phyloP scores from a whole-genome alignment of 2,797 vertebrate species.

The Phaenicophaeus curvirostris region DNA sequence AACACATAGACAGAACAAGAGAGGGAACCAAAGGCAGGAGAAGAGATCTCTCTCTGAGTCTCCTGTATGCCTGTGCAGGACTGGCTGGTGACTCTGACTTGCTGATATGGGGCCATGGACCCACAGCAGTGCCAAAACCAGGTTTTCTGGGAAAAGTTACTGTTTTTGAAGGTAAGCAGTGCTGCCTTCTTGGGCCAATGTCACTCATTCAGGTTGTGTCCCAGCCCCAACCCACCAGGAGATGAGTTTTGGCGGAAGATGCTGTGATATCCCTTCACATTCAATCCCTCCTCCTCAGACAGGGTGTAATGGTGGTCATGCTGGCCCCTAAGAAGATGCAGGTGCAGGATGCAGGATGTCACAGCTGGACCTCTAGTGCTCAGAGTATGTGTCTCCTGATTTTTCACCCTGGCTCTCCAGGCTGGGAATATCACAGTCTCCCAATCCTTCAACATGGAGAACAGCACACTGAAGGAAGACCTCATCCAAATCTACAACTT shows the following conservation, averaged over 20 bases:
- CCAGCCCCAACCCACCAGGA: not conserved
- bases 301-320: not conserved
- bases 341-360: not conserved
- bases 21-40: not conserved
- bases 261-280: not conserved
- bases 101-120: not conserved
- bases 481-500: no score
- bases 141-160: no score
- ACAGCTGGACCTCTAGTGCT: not conserved
- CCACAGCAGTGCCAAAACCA: accelerated
- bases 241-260: not conserved
- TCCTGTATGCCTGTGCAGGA: accelerated
- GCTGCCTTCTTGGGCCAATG: not conserved
- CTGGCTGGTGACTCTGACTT: not conserved
- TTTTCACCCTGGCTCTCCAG: not conserved
- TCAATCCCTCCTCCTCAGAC: not conserved
- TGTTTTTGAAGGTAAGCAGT: not conserved
- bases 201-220: not conserved
- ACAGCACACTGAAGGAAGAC: no score
- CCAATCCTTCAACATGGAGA: not conserved
- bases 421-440: not conserved
- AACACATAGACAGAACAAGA: not conserved
- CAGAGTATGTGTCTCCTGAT: not conserved
- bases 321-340: not conserved
- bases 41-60: not conserved